Evolutionary conservation across 2,888 invertebrate genomes (phyloP).

Genomic region (Hydropsyche betteni): DNA sequence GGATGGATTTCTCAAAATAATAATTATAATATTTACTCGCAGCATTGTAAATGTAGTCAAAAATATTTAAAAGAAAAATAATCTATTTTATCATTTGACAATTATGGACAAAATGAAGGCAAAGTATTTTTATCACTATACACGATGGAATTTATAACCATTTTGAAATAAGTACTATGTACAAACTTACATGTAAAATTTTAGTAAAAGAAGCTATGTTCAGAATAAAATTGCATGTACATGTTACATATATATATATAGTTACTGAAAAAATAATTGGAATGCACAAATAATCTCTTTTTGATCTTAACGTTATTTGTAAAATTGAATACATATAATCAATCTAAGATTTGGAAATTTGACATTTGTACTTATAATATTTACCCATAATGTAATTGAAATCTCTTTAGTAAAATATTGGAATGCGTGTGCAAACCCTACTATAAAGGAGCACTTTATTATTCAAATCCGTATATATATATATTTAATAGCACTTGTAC

Average conservation of each 20-base stretch:
- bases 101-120: too few relatives aligned
- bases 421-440: constrained; percentile 5
- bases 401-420: constrained; percentile 17
- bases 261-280: neutral
- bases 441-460: constrained; percentile 22
- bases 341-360: constrained; percentile 5
- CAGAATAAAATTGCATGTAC: too few relatives aligned
- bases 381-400: constrained; percentile 1
- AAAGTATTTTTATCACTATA: too few relatives aligned
- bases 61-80: too few relatives aligned
- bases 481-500: constrained; percentile 16
- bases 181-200: too few relatives aligned
- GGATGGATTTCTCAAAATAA: constrained; percentile 5
- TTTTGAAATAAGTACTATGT: too few relatives aligned
- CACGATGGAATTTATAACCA: too few relatives aligned
- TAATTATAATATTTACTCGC: too few relatives aligned
- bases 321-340: constrained; percentile 17
- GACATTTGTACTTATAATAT: constrained; percentile 19
- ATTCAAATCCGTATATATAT: neutral
- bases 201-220: too few relatives aligned
- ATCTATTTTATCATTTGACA: too few relatives aligned
- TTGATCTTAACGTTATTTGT: constrained; percentile 2
- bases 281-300: constrained; percentile 27
- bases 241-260: neutral
- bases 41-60: too few relatives aligned